A percentile compares a stretch with the other conserved stretches of the same genome.
These are phyloP conservation scores for Xiphorhynchus erythropygius DNA, from an alignment of 2,797 vertebrate genomes.

Conservation along the genomic window DNA sequence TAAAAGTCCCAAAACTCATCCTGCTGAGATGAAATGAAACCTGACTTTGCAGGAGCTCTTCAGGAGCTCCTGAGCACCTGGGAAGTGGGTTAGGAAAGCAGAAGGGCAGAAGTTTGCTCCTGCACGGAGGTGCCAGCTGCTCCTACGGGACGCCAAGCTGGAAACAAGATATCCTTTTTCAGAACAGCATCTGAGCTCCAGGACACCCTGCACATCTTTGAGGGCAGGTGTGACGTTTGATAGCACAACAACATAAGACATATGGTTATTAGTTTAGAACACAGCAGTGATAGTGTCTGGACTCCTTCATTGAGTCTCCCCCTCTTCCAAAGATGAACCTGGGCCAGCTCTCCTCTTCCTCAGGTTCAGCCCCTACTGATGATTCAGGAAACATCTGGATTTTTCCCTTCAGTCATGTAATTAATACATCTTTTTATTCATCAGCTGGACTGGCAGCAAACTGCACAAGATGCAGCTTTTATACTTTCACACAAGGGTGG, in stretches of 20 bases:
- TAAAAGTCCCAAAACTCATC: neutral
- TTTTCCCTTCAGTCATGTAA: neutral
- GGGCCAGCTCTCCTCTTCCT: neutral
- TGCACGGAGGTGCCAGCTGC: neutral
- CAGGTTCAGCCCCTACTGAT: neutral
- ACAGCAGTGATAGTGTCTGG: neutral
- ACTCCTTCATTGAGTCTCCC: neutral
- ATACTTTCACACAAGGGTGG: neutral
- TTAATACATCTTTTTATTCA: neutral
- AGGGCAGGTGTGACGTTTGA: neutral
- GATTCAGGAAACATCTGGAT: neutral
- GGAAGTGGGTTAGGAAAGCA: neutral
- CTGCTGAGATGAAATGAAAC: neutral
- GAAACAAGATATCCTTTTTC: neutral
- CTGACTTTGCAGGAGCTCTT: neutral
- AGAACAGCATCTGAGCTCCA: neutral
- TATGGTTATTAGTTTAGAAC: fast-evolving
- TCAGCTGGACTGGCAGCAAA: neutral
- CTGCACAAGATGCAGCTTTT: neutral
- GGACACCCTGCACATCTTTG: neutral
- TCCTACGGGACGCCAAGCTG: neutral
- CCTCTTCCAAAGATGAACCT: neutral
- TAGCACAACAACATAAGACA: neutral
- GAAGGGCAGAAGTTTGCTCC: neutral
- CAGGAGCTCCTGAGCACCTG: neutral